Base-by-base conservation (phyloP, 2,888 invertebrate species). In the Drosophila kokeensis region DNA sequence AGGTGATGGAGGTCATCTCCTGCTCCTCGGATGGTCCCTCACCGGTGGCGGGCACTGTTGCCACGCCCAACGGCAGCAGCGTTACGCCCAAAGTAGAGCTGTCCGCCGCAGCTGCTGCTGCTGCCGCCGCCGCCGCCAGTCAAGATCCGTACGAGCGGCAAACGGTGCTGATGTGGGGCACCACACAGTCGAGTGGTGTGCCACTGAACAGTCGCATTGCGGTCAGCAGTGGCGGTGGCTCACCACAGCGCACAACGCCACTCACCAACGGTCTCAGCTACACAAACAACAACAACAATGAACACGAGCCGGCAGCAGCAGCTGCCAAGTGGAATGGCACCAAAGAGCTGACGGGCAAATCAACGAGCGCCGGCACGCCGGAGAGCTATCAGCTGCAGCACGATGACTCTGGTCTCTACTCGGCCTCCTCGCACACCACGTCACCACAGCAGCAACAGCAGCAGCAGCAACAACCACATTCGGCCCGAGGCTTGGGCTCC, bases 161-260 rank as follows among this genome's bases (percentile, higher is more conserved):
- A 93, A 98, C 98, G 15, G 98, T 98, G 62, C 95, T 98, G 50
- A 98, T 98, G 98, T 98, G 98, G 98, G 98, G 98, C 29, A 94
- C 95, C 4, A 94, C 95, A 0, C 73, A 94, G 93, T 87, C 91
- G 48, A 89, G 89, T 49, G 91, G 73, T 71, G 94, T 94, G 79
- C 94, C 92, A 7, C 79, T 92, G 1, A 91, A 91, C 42, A 94
- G 94, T 60, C 69, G 78, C 29, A 53, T 48, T 40, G 66, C 66
- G 1, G 64, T 49, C 49, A 71, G 74, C 18, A 63, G 79, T 91
- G 94, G 79, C 73, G 94, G 80, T 75, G 94, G 80, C 73, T 93
- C 91, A 24, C 93, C 91, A 27, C 92, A 89, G 55, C 89, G 89
- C 69, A 92, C 92, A 69, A 93, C 93, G 62, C 93, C 92, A 36